Base-by-base conservation (phyloP, 2,888 invertebrate species). In the Serrognathus titanus region DNA sequence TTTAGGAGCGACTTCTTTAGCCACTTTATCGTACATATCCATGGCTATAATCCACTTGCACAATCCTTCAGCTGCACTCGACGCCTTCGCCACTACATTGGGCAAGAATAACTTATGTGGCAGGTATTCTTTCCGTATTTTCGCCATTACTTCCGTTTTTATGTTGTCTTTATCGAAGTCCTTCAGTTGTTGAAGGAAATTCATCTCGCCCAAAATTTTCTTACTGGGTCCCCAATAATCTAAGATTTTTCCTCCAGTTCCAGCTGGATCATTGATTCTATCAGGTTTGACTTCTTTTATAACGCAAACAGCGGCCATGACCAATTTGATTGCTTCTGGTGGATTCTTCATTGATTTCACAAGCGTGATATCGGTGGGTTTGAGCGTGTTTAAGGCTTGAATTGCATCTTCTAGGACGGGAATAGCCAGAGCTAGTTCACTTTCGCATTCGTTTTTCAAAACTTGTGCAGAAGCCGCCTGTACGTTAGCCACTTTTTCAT, bases 41-140 rank as follows among this genome's bases (percentile, higher is more conserved):
- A 94, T 89, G 1, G 94, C 94, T 62, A 90, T 84, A 50, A 94
- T 90, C 94, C 94, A 94, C 73, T 91, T 89, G 74, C 93, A 94
- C 40, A 93, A 80, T 51, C 95, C 96, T 79, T 97, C 94, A 16
- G 96, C 97, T 2, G 97, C 97, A 62, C 92, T 88, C 0, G 96
- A 97, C 0, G 95, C 95, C 77, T 93, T 92, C 10, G 90, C 89
- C 53, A 93, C 89, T 53, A 89, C 83, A 57, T 83, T 80, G 1
- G 92, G 92, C 65, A 89, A 88, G 73, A 93, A 93, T 68, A 89
- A 87, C 69, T 87, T 86, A 71, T 92, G 83, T 0, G 85, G 83
- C 36, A 90, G 77, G 75, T 86, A 92, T 68, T 90, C 89, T 71
- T 87, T 88, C 62, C 90, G 79, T 63, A 90, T 87, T 76, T 87